Percentiles rank a stretch among this genome's conserved stretches.
These are phyloP conservation scores for Mythimna loreyi DNA, from an alignment of 2,888 invertebrate species.

Conservation along the genomic window DNA sequence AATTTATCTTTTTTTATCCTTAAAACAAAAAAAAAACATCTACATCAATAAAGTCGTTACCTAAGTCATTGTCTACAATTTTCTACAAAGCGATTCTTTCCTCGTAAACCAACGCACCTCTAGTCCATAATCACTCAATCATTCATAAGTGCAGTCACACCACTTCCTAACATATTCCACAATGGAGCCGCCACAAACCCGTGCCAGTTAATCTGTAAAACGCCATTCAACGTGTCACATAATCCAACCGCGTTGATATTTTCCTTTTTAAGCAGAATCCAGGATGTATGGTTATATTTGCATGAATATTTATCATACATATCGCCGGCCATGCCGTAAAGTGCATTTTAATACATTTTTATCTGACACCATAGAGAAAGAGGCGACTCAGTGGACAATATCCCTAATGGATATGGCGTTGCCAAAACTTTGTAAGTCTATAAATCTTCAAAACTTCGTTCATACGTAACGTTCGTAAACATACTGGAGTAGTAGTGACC, in stretches of 20 bases:
- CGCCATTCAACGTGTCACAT: slow-evolving; percentile 68
- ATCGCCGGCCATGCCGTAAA: slow-evolving; percentile 84
- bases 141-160: slow-evolving; percentile 40
- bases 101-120: neutral
- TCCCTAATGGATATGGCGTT: no score
- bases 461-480: no score
- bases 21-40: neutral
- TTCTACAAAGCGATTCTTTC: slow-evolving; percentile 22
- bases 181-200: slow-evolving; percentile 56
- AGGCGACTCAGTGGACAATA: no score
- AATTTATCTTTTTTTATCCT: neutral
- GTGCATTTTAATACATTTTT: slow-evolving; percentile 88
- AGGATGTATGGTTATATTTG: slow-evolving; percentile 86
- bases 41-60: neutral
- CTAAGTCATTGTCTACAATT: slow-evolving; percentile 1
- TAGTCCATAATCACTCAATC: slow-evolving; percentile 11
- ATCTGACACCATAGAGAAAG: slow-evolving; percentile 64
- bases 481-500: no score
- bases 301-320: slow-evolving; percentile 88
- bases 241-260: slow-evolving; percentile 85
- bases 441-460: no score
- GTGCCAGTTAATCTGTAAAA: slow-evolving; percentile 58
- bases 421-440: no score
- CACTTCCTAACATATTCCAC: slow-evolving; percentile 52
- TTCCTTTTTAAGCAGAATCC: slow-evolving; percentile 89